Evolutionary conservation across 2,888 invertebrate species (phyloP).

Genomic region (Pachymerium ferrugineum): DNA sequence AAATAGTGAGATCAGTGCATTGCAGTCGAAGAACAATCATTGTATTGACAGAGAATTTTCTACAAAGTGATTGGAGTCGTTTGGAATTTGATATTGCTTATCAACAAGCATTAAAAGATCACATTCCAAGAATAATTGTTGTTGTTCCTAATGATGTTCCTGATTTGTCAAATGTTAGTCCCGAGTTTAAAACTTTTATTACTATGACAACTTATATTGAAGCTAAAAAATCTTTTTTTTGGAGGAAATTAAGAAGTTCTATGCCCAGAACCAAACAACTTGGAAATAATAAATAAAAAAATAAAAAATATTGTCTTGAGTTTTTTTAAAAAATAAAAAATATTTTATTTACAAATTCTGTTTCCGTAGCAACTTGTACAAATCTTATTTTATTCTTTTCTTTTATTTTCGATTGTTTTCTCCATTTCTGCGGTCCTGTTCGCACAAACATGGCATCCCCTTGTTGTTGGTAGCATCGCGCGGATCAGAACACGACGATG

Average conservation of each 20-base stretch:
- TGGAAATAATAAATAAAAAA: too few relatives aligned
- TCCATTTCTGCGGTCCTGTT: too few relatives aligned
- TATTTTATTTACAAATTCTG: too few relatives aligned
- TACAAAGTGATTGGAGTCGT: not conserved
- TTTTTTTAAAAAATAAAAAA: too few relatives aligned
- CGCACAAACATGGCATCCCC: too few relatives aligned
- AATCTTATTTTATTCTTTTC: too few relatives aligned
- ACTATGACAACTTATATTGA: not conserved
- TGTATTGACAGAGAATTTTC: not conserved
- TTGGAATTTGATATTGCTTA: not conserved
- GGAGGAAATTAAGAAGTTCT: not conserved
- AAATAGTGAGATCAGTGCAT: not conserved
- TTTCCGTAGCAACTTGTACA: too few relatives aligned
- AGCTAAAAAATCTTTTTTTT: not conserved
- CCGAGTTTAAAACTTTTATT: not conserved
- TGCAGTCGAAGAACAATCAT: not conserved
- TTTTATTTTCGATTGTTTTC: too few relatives aligned
- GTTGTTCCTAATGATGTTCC: not conserved
- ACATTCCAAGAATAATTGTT: not conserved
- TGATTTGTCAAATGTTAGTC: not conserved
- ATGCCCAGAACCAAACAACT: constrained; percentile 42
- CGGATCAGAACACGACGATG: too few relatives aligned
- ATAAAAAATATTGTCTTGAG: too few relatives aligned
- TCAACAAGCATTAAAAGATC: not conserved
- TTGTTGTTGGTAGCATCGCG: too few relatives aligned